These are phyloP conservation scores for Orthonyx spaldingii DNA, from an alignment of 2,113 vertebrate species.

Conservation along the genomic window DNA sequence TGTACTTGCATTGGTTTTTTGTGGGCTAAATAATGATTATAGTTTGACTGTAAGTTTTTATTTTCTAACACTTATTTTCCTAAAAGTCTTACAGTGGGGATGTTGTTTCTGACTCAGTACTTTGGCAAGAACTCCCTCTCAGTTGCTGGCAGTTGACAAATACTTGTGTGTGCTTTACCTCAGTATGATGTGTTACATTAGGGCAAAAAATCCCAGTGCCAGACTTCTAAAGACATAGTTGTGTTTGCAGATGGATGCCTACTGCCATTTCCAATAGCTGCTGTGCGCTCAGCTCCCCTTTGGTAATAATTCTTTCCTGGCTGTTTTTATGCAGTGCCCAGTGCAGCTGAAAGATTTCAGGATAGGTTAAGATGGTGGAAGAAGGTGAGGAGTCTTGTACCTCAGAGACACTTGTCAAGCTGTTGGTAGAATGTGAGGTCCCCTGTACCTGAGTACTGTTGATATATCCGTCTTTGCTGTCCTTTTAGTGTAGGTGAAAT, in stretches of 20 bases:
- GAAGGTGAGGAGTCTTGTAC: neutral
- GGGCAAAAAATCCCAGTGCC: neutral
- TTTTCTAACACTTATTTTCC: neutral
- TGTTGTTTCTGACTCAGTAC: neutral
- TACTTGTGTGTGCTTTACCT: neutral
- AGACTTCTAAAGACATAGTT: neutral
- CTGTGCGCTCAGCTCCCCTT: neutral
- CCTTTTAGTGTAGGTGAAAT: neutral
- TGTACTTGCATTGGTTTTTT: neutral
- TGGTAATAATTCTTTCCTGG: neutral
- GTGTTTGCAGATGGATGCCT: neutral
- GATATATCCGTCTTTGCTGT: neutral
- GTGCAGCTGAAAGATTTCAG: neutral
- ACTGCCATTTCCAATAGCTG: neutral
- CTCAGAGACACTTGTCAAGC: neutral
- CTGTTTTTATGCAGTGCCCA: neutral
- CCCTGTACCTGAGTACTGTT: neutral
- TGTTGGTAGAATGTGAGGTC: neutral
- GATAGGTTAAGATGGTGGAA: neutral
- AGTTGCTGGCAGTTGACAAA: neutral
- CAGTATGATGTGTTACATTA: neutral
- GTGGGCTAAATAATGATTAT: neutral
- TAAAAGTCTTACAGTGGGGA: neutral
- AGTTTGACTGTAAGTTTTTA: neutral
- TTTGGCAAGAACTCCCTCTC: neutral